Evolutionary conservation across 2,888 invertebrate genomes (phyloP).

Genomic region (Caenorhabditis sp.): DNA sequence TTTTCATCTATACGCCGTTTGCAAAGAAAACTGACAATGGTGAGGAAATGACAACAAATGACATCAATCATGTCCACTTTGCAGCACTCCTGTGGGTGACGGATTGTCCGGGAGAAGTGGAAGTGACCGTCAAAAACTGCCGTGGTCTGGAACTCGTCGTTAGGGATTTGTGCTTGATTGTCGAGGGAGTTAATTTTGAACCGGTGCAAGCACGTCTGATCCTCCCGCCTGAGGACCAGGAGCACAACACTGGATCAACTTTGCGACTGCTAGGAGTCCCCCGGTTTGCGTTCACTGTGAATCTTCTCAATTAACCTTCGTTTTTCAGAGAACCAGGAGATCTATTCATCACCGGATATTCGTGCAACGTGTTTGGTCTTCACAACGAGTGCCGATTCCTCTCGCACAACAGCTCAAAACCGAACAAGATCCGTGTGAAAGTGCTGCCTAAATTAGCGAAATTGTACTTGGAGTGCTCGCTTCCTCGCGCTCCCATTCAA

Average conservation of each 20-base stretch:
- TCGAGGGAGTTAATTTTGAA: slow-evolving; percentile 75
- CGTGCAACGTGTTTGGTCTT: slow-evolving; percentile 74
- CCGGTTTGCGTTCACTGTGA: slow-evolving; percentile 43
- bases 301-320: too few relatives aligned
- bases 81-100: slow-evolving; percentile 73
- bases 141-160: slow-evolving; percentile 60
- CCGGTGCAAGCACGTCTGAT: slow-evolving; percentile 73
- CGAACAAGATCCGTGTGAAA: slow-evolving; percentile 55
- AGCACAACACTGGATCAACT: slow-evolving; percentile 51
- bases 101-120: slow-evolving; percentile 66
- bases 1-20: slow-evolving; percentile 78
- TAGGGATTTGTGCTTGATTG: slow-evolving; percentile 69
- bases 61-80: too few relatives aligned
- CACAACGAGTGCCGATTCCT: slow-evolving; percentile 71
- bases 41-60: too few relatives aligned
- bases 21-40: slow-evolving; percentile 63
- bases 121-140: slow-evolving; percentile 63
- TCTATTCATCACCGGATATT: slow-evolving; percentile 74
- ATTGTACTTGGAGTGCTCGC: slow-evolving; percentile 62
- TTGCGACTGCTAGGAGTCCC: slow-evolving; percentile 74
- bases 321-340: slow-evolving; percentile 68
- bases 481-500: slow-evolving; percentile 74
- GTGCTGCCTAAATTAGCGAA: slow-evolving; percentile 61
- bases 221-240: slow-evolving; percentile 64
- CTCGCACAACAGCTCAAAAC: slow-evolving; percentile 27